A percentile compares a stretch with the other conserved stretches of the same genome.
Conservation (phyloP, 2,888 invertebrate species). For the Drosophila quasianomalipes region DNA sequence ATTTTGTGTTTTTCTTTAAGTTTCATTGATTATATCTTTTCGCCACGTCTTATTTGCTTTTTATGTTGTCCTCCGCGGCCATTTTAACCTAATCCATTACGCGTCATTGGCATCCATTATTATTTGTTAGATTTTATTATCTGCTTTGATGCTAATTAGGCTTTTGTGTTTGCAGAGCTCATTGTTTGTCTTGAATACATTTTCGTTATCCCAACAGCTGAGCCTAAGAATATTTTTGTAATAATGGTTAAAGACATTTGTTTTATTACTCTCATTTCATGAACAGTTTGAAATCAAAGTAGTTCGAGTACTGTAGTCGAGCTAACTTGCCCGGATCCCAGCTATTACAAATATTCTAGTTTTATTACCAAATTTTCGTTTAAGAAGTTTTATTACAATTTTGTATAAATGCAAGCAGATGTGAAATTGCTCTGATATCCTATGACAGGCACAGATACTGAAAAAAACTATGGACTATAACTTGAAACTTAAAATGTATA, state of each 20-base stretch:
- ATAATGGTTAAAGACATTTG: not conserved
- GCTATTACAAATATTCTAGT: no score
- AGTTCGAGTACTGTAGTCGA: not conserved
- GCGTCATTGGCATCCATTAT: not conserved
- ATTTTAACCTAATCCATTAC: not conserved
- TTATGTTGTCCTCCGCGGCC: not conserved
- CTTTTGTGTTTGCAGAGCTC: not conserved
- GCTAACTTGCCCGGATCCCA: not conserved
- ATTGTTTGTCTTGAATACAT: not conserved
- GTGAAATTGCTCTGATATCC: not conserved
- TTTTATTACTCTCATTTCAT: not conserved
- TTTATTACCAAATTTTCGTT: no score
- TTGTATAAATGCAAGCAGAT: no score
- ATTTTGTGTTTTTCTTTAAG: not conserved
- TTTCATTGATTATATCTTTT: not conserved
- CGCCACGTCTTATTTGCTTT: not conserved
- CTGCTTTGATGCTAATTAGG: not conserved
- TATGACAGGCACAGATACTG: not conserved
- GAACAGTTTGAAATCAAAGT: not conserved
- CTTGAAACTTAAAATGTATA: not conserved
- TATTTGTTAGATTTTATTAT: not conserved
- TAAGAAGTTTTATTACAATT: no score
- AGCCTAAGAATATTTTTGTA: not conserved
- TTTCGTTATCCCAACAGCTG: not conserved
- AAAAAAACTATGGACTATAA: not conserved